Evolutionary conservation across 2,113 vertebrate genomes (phyloP).

Genomic region (Diadophis punctatus): DNA sequence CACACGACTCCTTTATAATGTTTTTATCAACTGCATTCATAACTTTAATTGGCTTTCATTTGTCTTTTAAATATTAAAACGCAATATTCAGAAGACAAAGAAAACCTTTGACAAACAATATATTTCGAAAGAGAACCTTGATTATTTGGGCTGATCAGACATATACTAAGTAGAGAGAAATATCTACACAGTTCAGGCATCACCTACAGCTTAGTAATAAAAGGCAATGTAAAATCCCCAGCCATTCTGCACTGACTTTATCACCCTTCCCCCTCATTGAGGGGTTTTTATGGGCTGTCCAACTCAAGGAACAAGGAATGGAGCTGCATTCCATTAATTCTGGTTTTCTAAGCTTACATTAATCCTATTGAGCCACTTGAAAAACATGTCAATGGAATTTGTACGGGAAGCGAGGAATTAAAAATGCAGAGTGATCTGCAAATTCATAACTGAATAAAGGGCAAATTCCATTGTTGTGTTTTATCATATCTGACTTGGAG

Average conservation of each 20-base stretch:
- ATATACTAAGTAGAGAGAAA: neutral
- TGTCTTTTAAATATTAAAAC: neutral
- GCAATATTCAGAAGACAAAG: neutral
- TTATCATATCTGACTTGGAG: constrained; percentile 9
- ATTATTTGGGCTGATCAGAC: neutral
- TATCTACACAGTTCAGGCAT: neutral
- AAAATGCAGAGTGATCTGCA: neutral
- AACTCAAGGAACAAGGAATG: neutral
- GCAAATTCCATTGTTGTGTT: neutral
- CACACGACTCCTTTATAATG: neutral
- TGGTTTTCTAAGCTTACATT: neutral
- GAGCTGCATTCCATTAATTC: constrained; percentile 16
- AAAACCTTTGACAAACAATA: neutral
- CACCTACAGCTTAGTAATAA: neutral
- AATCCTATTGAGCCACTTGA: constrained; percentile 22
- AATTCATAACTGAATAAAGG: neutral
- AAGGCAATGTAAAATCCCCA: neutral
- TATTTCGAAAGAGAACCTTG: neutral
- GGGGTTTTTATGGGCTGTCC: constrained; percentile 1
- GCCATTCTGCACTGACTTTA: neutral
- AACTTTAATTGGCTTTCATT: neutral
- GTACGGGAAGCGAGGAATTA: neutral
- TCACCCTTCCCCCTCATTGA: neutral
- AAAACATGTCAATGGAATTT: constrained; percentile 4
- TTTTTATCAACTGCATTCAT: neutral